Base-by-base conservation (phyloP, 1,140 invertebrate species). In the Chrysoperla carnea region DNA sequence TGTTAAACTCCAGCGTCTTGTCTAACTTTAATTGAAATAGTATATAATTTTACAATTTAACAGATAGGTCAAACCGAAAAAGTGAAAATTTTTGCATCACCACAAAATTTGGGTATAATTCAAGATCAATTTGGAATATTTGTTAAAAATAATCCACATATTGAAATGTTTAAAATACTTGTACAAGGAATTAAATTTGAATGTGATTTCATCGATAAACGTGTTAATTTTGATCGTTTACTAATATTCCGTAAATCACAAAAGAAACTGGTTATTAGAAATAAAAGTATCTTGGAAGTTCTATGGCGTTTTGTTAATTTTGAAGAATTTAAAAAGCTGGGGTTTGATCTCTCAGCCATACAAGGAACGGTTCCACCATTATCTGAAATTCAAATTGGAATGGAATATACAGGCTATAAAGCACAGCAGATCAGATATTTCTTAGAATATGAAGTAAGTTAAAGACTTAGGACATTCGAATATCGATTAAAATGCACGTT, bases 61-160 rank as follows among this genome's bases (percentile, higher is more conserved):
- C 17, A 23, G 17, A 23, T 23, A 23, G 2, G 5, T 23, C 17
- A 23, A 23, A 5, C 17, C 2, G 17, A 23, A 5, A 23, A 23
- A 23, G 2, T 23, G 17, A 23, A 23, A 23, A 23, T 23, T 3
- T 23, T 23, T 23, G 47, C 48, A 7, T 46, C 45, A 23, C 48
- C 53, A 4, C 29, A 29, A 3, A 40, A 41, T 43, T 28, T 39
- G 39, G 43, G 51, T 36, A 47, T 35, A 29, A 38, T 51, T 36
- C 23, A 47, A 15, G 14, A 45, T 15, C 11, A 39, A 9, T 17
- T 56, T 8, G 42, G 48, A 15, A 36, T 59, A 6, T 47, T 51
- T 2, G 43, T 50, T 11, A 50, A 51, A 40, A 51, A 59, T 29
- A 59, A 59, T 51, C 57, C 57, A 8, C 35, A 45, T 39, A 45